Conservation (phyloP, 1,140 invertebrate genomes). For the Drosophila rhopaloa region DNA sequence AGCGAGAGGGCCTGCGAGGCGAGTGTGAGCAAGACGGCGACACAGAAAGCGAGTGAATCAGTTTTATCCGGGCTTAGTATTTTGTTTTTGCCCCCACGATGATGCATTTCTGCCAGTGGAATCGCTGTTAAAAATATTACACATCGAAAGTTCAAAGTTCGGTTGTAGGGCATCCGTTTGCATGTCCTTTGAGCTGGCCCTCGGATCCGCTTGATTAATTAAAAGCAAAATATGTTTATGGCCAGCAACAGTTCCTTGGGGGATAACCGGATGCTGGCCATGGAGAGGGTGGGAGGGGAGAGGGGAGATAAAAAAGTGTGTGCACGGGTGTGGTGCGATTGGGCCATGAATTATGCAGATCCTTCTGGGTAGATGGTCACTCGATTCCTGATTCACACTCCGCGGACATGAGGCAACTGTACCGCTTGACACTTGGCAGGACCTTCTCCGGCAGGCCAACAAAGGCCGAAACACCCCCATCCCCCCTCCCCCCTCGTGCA, state of each 20-base stretch:
- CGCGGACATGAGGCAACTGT: conserved; percentile 40
- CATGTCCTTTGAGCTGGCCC: conserved; percentile 61
- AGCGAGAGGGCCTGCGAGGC: neutral
- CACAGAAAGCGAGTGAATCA: conserved; percentile 9
- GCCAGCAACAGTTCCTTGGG: conserved; percentile 57
- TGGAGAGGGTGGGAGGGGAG: neutral
- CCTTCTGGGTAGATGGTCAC: conserved; percentile 22
- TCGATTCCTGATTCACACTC: conserved; percentile 18
- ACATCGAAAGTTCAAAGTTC: conserved; percentile 76
- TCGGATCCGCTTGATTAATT: conserved; percentile 73
- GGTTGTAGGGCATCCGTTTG: conserved; percentile 62
- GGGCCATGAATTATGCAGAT: conserved; percentile 62
- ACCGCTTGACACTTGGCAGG: conserved; percentile 53
- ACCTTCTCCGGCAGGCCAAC: conserved; percentile 31
- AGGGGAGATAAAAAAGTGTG: conserved; percentile 10
- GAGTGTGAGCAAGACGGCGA: neutral
- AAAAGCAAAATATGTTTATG: conserved; percentile 77
- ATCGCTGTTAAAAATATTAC: conserved; percentile 59
- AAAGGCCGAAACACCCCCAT: conserved; percentile 21
- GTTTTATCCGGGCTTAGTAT: conserved; percentile 62
- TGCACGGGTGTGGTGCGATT: conserved; percentile 10
- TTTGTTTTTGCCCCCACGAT: conserved; percentile 47
- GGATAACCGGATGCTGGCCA: conserved; percentile 36
- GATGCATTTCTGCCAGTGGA: conserved; percentile 37
- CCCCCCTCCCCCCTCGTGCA: neutral